These are phyloP conservation scores for Scaptomyza tumidula DNA, from an alignment of 2,888 invertebrate species.

Conservation along the genomic window DNA sequence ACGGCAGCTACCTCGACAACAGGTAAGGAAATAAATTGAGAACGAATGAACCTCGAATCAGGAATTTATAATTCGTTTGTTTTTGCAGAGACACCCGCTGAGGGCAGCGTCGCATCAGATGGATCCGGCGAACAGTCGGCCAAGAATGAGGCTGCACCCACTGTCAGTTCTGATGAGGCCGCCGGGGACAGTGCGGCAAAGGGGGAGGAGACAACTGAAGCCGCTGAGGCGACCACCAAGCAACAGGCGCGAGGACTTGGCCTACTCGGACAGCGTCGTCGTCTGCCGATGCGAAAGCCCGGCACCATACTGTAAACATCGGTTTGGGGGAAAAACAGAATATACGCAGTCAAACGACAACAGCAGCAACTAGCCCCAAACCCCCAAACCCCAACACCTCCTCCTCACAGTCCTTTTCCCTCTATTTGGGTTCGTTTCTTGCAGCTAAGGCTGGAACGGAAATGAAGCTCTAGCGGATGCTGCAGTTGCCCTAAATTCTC, in stretches of 20 bases:
- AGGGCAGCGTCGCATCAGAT: constrained; percentile 49
- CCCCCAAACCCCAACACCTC: too few species aligned
- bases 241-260: constrained; percentile 88
- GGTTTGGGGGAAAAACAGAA: not conserved
- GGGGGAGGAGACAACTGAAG: constrained; percentile 80
- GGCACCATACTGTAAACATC: constrained; percentile 84
- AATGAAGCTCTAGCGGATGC: constrained; percentile 36
- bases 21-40: constrained; percentile 59
- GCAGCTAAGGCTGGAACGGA: constrained; percentile 27
- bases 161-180: constrained; percentile 57
- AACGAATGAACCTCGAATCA: too few species aligned
- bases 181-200: constrained; percentile 58
- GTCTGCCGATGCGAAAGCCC: constrained; percentile 87
- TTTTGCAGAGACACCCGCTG: constrained; percentile 56
- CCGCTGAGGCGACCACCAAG: constrained; percentile 86
- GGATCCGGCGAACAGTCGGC: constrained; percentile 57
- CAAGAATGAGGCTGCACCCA: constrained; percentile 57
- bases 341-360: constrained; percentile 33
- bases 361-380: constrained; percentile 24
- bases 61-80: too few species aligned
- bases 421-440: not conserved
- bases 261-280: constrained; percentile 89
- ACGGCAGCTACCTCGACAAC: constrained; percentile 83
- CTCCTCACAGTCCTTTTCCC: not conserved
- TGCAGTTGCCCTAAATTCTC: constrained; percentile 24